phyloP scores from a whole-genome alignment of 2,797 vertebrate genomes.

The Diceros bicornis region DNA sequence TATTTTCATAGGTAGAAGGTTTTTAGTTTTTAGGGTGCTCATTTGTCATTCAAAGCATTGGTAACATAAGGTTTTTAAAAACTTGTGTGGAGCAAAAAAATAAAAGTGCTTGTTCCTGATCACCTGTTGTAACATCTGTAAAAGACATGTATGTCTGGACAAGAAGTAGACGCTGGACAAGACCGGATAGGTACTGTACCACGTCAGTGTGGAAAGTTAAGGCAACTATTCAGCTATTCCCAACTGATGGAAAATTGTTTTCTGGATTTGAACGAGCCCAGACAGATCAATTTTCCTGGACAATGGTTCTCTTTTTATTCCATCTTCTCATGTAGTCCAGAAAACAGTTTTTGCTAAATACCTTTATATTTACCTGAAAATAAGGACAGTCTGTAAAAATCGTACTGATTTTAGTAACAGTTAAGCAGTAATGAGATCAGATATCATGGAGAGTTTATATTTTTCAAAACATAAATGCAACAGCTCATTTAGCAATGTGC shows the following conservation, averaged over 20 bases:
- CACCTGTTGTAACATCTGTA: no score
- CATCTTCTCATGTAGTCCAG: neutral
- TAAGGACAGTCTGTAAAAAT: slow-evolving; percentile 18
- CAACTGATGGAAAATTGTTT: neutral
- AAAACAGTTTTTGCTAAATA: neutral
- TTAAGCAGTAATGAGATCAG: slow-evolving; percentile 50
- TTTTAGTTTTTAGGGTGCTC: neutral
- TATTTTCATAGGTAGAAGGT: neutral
- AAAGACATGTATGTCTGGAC: no score
- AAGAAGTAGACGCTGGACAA: no score
- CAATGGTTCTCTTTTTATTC: neutral
- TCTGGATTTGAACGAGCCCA: neutral
- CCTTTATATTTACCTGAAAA: slow-evolving; percentile 59
- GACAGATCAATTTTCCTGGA: neutral
- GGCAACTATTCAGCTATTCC: neutral
- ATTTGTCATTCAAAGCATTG: neutral
- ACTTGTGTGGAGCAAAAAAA: no score
- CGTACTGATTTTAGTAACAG: slow-evolving; percentile 53
- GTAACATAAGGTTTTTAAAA: neutral
- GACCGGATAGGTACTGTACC: neutral
- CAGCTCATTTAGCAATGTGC: slow-evolving; percentile 66
- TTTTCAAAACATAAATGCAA: slow-evolving; percentile 70
- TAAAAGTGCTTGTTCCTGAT: no score
- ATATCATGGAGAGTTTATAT: slow-evolving; percentile 30
- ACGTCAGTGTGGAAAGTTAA: neutral